Evolutionary conservation across 1,140 invertebrate genomes (phyloP).

Genomic region (Linepithema humile): DNA sequence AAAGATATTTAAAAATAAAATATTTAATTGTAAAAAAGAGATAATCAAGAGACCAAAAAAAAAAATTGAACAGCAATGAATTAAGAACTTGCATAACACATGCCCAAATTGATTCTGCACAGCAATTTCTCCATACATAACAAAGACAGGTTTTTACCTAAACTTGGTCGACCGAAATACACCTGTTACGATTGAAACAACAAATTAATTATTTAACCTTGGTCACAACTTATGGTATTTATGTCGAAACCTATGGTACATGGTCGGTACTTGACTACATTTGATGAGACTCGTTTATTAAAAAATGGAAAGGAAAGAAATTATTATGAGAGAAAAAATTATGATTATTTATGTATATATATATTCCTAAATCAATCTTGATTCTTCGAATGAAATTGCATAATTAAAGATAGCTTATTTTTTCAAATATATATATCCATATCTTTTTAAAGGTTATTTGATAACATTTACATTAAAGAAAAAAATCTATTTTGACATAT

Average conservation of each 20-base stretch:
- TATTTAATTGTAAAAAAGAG: neutral
- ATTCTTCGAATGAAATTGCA: too few relatives aligned
- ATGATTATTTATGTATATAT: neutral
- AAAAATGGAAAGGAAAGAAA: neutral
- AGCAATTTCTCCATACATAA: neutral
- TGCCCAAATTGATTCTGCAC: neutral
- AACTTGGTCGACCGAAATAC: slow-evolving; percentile 5
- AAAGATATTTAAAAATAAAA: neutral
- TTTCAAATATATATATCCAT: too few relatives aligned
- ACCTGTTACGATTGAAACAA: slow-evolving; percentile 7
- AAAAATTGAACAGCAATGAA: neutral
- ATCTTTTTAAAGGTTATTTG: too few relatives aligned
- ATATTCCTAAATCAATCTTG: too few relatives aligned
- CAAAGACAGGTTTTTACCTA: neutral
- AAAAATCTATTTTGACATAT: too few relatives aligned
- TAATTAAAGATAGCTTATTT: too few relatives aligned
- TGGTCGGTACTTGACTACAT: slow-evolving; percentile 21
- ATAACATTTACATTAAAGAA: too few relatives aligned
- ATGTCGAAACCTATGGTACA: slow-evolving; percentile 9
- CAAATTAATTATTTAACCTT: slow-evolving; percentile 33
- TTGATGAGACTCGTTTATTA: slow-evolving; percentile 20
- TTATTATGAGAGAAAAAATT: slow-evolving; percentile 6
- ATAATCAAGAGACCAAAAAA: neutral
- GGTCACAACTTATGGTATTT: neutral
- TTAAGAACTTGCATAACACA: slow-evolving; percentile 8